phyloP scores from a whole-genome alignment of 2,888 invertebrate genomes.

The Alloplasta piceator region DNA sequence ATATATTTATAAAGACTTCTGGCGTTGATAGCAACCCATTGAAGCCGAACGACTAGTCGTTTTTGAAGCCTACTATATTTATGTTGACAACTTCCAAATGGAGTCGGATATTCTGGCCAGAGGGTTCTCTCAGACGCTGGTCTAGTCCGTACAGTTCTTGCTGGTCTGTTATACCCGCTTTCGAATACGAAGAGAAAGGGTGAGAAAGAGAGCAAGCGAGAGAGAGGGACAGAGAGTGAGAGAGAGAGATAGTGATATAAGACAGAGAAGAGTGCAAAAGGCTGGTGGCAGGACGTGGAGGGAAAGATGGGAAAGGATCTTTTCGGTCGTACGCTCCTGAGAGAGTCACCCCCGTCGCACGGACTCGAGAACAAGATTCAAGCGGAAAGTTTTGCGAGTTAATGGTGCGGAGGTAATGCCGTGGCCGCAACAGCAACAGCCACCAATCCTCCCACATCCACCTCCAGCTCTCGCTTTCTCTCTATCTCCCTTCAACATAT shows the following conservation, averaged over 20 bases:
- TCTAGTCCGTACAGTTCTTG: constrained; percentile 58
- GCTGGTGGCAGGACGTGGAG: constrained; percentile 37
- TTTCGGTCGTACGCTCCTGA: constrained; percentile 74
- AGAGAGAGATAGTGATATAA: constrained; percentile 9
- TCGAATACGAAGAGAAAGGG: constrained; percentile 72
- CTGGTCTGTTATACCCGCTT: constrained; percentile 72
- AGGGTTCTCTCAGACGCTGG: constrained; percentile 41
- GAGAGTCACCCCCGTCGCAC: constrained; percentile 59
- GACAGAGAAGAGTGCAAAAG: constrained; percentile 45
- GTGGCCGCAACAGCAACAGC: constrained; percentile 82
- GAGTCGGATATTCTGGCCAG: constrained; percentile 74
- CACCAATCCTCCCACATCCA: constrained; percentile 70
- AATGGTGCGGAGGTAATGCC: constrained; percentile 83
- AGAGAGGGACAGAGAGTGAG: background rate
- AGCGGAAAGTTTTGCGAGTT: constrained; percentile 83
- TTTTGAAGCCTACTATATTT: constrained; percentile 75
- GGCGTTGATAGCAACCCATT: constrained; percentile 70
- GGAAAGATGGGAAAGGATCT: constrained; percentile 69
- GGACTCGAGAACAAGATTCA: constrained; percentile 82
- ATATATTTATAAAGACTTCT: background rate
- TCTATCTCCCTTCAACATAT: constrained; percentile 58
- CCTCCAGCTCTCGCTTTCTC: constrained; percentile 60
- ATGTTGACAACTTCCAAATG: constrained; percentile 80
- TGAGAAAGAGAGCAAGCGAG: background rate
- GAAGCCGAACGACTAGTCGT: constrained; percentile 67